Base-by-base conservation (phyloP, 2,888 invertebrate genomes). In the Agonopterix arenella region DNA sequence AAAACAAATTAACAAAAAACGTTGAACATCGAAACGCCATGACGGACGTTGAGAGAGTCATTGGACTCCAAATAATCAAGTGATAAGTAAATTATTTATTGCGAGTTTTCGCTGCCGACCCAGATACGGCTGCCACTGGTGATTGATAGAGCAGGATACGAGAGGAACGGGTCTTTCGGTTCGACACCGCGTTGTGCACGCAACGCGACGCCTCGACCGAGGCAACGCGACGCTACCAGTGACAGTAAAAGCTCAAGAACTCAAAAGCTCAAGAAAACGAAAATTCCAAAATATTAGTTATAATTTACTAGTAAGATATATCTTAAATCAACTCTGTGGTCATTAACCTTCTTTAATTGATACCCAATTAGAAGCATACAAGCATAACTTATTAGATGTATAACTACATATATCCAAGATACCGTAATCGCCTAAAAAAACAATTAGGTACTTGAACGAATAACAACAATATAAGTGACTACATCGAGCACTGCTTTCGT, bases 81-180 rank as follows among this genome's bases (percentile, higher is more conserved):
- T 68, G 62, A 62, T 66, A 66, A 65, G 68, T 66, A 60, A 63
- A 64, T 62, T 62, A 65, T 62, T 69, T 64, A 64, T 60, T 63
- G 55, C 58, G 51, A 59, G 58, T 66, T 68, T 71, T 68, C 68
- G 64, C 63, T 53, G 50, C 48, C 64, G 66, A 66, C 71, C 68
- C 65, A 69, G 67, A 69, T 74, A 66, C 61, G 47, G 52, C 45
- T 58, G 49, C 55, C 53, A 51, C 52, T 52, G 41, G 59, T 71
- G 70, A 71, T 71, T 65, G 68, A 72, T 71, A 65, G 62, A 64
- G 58, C 69, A 72, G 67, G 67, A 73, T 66, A 59, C 57, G 57
- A 50, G 53, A 56, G 52, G 53, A 53, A 50, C 56, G 54, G 52
- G 51, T 50, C 48, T 55, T 57, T 54, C 53, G 52, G 49, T 37